Evolutionary conservation across 2,113 vertebrate species (phyloP).

Genomic region (Dipodomys ordii): DNA sequence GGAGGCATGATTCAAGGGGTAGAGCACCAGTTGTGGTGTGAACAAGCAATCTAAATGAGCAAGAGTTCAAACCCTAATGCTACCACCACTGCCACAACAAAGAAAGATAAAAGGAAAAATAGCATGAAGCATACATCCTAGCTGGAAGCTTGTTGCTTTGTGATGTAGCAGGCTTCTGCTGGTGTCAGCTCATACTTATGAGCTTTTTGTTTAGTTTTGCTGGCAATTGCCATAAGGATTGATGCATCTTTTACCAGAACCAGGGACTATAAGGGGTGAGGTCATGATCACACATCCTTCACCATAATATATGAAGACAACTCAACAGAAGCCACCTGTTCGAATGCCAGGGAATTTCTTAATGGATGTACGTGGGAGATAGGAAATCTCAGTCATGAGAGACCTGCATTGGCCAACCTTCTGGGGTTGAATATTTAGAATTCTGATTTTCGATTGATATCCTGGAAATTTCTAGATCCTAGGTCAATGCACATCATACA

Average conservation of each 20-base stretch:
- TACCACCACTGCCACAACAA: too few species aligned
- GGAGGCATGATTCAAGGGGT: too few species aligned
- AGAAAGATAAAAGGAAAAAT: not conserved
- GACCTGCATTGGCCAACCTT: not conserved
- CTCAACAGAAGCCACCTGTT: not conserved
- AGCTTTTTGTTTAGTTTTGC: slow-evolving; percentile 20
- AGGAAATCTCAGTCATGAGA: not conserved
- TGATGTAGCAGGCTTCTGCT: not conserved
- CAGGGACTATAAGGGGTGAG: not conserved
- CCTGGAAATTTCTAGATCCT: not conserved
- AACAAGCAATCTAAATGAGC: too few species aligned
- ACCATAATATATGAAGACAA: not conserved
- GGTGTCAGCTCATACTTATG: not conserved
- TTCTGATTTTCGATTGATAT: not conserved
- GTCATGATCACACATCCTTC: not conserved
- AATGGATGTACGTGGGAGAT: not conserved
- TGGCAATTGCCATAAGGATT: not conserved
- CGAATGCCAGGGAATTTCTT: not conserved
- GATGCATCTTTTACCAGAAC: not conserved
- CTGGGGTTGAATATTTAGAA: not conserved
- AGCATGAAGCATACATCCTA: not conserved
- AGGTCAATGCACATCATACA: not conserved
- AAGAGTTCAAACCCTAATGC: too few species aligned
- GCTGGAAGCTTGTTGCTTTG: not conserved
- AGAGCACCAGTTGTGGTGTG: too few species aligned